Evolutionary conservation across 2,888 invertebrate species (phyloP), one percentile per base, ranked within the genome.

Genomic region (Apodemia zela): DNA sequence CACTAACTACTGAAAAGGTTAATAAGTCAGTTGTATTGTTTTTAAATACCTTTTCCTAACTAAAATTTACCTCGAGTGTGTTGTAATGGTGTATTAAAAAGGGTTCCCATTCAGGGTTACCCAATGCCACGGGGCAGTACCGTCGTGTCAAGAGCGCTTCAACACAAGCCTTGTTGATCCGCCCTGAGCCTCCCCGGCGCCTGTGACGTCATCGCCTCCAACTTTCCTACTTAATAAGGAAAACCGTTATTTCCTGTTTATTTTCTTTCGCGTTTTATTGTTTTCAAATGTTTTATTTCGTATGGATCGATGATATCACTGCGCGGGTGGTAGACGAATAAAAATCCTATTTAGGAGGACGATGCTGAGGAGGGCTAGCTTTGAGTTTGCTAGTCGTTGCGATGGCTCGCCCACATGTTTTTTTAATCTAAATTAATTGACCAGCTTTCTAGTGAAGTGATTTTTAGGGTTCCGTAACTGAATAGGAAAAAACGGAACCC

Each of bases 341-440:
- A 74, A 68, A 78, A 75, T 77, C 78, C 75, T 73, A 61, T 72
- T 72, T 72, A 72, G 80, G 84, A 74, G 67, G 86, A 82, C 87
- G 85, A 79, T 69, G 74, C 73, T 67, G 87, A 89, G 90, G 87
- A 82, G 82, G 82, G 68, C 79, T 77, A 76, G 69, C 77, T 68
- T 77, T 60, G 67, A 89, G 87, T 66, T 73, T 78, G 81, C 79
- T 80, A 73, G 80, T 70, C 78, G 85, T 88, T 88, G 90, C 89
- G 90, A 90, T 91, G 71, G 73, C 73, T 84, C 84, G 89, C 80
- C 88, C 80, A 91, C 88, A 89, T 38, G 3, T 21, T 0, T 60
- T 3, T 60, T 21, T 42, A 8, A 42, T 18, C 6, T 13, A 33
- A 8, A 42, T 21, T 15, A 21, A 59, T 38, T 59, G 25, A 38